Conservation (phyloP, 2,797 vertebrate species). For the Enteromius treurensis region DNA sequence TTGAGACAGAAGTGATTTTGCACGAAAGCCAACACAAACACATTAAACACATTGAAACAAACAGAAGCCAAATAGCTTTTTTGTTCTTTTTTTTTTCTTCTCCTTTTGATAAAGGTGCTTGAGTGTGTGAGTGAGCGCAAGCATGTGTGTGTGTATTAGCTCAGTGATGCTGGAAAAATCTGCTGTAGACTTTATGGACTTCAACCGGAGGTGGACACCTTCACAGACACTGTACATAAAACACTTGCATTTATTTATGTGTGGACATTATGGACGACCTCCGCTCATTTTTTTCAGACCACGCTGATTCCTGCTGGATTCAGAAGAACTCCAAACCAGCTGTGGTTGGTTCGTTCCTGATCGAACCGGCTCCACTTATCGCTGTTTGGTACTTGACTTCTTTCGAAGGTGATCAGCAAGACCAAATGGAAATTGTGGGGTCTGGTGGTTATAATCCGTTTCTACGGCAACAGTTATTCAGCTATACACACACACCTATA, state of each 20-base stretch:
- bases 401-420: conserved; percentile 27
- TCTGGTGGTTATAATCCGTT: conserved; percentile 22
- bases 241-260: conserved; percentile 38
- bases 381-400: conserved; percentile 31
- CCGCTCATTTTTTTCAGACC: conserved; percentile 18
- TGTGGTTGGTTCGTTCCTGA: conserved; percentile 26
- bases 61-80: conserved; percentile 51
- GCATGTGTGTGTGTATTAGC: conserved; percentile 34
- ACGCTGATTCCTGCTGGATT: conserved; percentile 24
- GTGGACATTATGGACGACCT: conserved; percentile 27
- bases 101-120: conserved; percentile 45
- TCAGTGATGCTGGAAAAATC: conserved; percentile 41
- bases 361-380: conserved; percentile 7
- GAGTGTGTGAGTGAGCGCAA: conserved; percentile 6
- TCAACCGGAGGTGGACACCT: conserved; percentile 23
- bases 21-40: conserved; percentile 29
- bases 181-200: conserved; percentile 37
- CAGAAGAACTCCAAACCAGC: conserved; percentile 26
- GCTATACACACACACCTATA: conserved; percentile 28
- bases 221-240: conserved; percentile 49
- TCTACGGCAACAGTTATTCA: conserved; percentile 37
- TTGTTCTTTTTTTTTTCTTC: conserved; percentile 32
- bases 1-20: conserved; percentile 35
- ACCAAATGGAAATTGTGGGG: conserved; percentile 33
- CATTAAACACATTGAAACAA: conserved; percentile 43